phyloP scores from a whole-genome alignment of 2,113 vertebrate species.

The Macrotus californicus region DNA sequence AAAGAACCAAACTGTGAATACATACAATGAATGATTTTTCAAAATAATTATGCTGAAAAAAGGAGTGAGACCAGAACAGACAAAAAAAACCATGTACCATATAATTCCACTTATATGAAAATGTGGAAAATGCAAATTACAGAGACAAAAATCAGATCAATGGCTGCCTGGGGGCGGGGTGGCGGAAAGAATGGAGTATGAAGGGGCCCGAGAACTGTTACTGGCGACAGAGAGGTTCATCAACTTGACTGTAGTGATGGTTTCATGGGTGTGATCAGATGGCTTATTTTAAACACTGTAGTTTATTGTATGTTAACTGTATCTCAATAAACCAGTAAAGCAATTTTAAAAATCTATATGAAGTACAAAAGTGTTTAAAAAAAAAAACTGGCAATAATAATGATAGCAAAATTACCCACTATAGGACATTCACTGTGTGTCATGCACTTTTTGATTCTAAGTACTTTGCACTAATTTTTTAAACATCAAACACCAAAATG shows the following conservation, averaged over 20 bases:
- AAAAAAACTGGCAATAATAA: background rate
- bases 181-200: background rate
- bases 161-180: background rate
- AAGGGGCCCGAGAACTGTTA: background rate
- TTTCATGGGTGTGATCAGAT: background rate
- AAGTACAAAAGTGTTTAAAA: background rate
- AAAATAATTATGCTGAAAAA: background rate
- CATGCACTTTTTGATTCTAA: background rate
- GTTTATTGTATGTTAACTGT: background rate
- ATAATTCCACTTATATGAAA: conserved; percentile 6
- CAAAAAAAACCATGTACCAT: background rate
- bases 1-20: background rate
- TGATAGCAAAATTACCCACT: background rate
- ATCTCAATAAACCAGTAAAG: background rate
- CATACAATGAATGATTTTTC: background rate
- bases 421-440: background rate
- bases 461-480: background rate
- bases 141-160: background rate
- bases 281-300: background rate
- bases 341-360: background rate
- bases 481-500: conserved; percentile 5
- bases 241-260: background rate
- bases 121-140: background rate
- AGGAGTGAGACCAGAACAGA: background rate
- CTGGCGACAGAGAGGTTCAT: background rate